Conservation (phyloP, 2,113 vertebrate genomes). For the Leucoraja erinaceus region DNA sequence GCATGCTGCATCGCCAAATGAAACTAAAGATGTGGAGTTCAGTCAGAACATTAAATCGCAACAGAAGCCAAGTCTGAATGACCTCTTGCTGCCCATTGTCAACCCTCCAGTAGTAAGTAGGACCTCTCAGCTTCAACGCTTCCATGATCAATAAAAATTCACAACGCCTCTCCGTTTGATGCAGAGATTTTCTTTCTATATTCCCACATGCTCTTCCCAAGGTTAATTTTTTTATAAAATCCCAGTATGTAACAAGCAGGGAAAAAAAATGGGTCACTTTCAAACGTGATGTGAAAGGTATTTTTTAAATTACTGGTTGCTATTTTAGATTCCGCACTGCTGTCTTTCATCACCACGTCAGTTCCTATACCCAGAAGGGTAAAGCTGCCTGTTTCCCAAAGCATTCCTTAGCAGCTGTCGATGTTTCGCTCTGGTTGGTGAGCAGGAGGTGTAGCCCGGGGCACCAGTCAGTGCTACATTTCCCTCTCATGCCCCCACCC, state of each 20-base stretch:
- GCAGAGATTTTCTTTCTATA: neutral
- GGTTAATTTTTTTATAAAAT: neutral
- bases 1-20: no score
- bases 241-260: neutral
- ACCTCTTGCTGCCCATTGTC: no score
- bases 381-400: neutral
- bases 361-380: slow-evolving; percentile 1
- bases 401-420: slow-evolving; percentile 22
- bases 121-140: neutral
- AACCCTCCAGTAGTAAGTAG: neutral
- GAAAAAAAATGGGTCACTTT: neutral
- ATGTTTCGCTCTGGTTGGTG: slow-evolving; percentile 29
- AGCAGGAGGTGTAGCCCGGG: slow-evolving; percentile 25
- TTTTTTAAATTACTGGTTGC: slow-evolving; percentile 5
- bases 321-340: slow-evolving; percentile 36
- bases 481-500: neutral
- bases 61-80: no score
- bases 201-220: neutral
- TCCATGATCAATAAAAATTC: neutral
- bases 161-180: neutral
- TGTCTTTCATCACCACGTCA: neutral
- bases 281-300: neutral
- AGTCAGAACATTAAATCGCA: no score
- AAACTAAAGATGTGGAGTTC: no score
- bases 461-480: neutral